Conservation (phyloP, 2,797 vertebrate species). For the Myotis planiceps region DNA sequence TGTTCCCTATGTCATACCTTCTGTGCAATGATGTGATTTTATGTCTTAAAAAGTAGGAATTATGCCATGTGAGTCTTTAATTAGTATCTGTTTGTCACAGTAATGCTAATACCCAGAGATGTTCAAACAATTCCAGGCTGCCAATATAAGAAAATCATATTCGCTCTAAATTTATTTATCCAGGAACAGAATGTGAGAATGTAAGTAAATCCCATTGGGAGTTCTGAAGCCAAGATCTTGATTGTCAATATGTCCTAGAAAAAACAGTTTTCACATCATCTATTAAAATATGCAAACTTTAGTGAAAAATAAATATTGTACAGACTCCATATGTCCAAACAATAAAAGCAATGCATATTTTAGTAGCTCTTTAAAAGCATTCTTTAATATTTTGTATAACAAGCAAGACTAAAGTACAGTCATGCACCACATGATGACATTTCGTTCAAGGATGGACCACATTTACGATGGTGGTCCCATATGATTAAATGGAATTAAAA, state of each 20-base stretch:
- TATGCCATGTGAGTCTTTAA: neutral
- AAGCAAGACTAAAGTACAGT: neutral
- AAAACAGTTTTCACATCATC: neutral
- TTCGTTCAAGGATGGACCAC: neutral
- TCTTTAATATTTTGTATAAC: neutral
- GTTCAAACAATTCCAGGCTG: neutral
- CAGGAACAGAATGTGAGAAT: conserved; percentile 22
- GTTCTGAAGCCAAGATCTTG: neutral
- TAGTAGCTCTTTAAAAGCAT: neutral
- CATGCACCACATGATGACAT: neutral
- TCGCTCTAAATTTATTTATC: neutral
- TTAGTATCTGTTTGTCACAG: conserved; percentile 10
- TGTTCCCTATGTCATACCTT: neutral
- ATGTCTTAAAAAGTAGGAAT: neutral
- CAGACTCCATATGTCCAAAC: neutral
- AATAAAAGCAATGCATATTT: neutral
- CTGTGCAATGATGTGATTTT: neutral
- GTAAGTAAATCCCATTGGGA: neutral
- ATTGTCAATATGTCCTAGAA: neutral
- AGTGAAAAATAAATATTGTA: conserved; percentile 39
- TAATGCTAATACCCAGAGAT: neutral
- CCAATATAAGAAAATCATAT: neutral
- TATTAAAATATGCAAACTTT: conserved; percentile 35
- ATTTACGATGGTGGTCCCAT: neutral
- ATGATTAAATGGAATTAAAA: neutral